Conservation (phyloP, 2,113 vertebrate genomes). For the Elaphurus davidianus region DNA sequence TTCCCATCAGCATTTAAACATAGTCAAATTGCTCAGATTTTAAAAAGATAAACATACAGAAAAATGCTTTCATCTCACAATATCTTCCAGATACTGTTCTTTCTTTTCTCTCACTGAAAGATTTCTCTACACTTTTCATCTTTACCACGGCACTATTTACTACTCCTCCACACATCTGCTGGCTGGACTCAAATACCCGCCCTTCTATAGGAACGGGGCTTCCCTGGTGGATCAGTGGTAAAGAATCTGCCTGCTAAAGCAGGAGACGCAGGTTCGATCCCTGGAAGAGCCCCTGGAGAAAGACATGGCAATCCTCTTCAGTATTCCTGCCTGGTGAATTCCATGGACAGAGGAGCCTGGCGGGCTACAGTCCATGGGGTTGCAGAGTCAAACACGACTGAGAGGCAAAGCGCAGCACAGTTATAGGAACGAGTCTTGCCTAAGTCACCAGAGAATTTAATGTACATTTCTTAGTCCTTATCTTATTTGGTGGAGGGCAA, state of each 20-base stretch:
- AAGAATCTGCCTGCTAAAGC: background rate
- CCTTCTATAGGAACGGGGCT: background rate
- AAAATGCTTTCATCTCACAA: background rate
- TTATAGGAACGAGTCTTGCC: background rate
- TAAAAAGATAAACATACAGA: background rate
- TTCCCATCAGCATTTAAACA: background rate
- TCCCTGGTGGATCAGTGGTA: background rate
- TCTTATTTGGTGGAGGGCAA: background rate
- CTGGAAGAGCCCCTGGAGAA: background rate
- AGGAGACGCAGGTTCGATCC: background rate
- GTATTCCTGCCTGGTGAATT: background rate
- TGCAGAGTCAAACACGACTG: background rate
- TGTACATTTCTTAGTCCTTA: background rate
- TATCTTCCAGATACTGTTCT: background rate
- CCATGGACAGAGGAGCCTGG: background rate
- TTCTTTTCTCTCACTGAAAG: background rate
- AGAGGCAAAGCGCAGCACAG: background rate
- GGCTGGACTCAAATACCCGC: background rate
- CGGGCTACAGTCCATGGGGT: background rate
- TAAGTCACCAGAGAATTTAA: background rate
- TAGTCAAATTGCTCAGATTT: background rate
- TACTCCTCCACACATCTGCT: background rate
- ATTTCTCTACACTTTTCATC: background rate
- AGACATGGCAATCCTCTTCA: background rate
- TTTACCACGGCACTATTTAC: rapidly evolving